Percentiles rank a stretch among this genome's conserved stretches.
These are phyloP conservation scores for Hemistola chrysoprasaria DNA, from an alignment of 2,888 invertebrate genomes.

Conservation along the genomic window DNA sequence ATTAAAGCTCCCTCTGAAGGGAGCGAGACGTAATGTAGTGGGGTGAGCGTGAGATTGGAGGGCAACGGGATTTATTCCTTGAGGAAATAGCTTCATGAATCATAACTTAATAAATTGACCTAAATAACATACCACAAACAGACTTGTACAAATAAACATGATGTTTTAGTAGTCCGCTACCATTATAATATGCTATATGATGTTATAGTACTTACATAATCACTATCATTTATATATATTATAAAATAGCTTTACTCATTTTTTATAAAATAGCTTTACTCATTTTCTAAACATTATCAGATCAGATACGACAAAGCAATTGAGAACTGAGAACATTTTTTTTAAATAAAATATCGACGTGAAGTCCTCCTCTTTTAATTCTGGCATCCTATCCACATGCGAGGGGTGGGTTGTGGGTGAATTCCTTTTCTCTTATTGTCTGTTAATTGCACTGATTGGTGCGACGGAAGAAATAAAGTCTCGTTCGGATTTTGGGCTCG, in stretches of 20 bases:
- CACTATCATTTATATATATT: too few species aligned
- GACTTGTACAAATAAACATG: neutral
- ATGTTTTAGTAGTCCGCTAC: too few species aligned
- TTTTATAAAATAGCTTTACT: too few species aligned
- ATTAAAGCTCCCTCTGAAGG: constrained; percentile 39
- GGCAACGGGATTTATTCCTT: constrained; percentile 18
- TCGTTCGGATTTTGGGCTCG: constrained; percentile 56
- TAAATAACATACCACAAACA: constrained; percentile 12
- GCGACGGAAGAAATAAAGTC: constrained; percentile 63
- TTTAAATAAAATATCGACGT: too few species aligned
- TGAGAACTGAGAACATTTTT: too few species aligned
- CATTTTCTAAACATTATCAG: too few species aligned
- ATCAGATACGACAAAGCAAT: too few species aligned
- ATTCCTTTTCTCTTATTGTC: constrained; percentile 56
- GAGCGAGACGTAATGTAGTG: constrained; percentile 12
- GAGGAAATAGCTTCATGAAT: constrained; percentile 19
- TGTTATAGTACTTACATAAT: too few species aligned
- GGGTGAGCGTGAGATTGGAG: constrained; percentile 18
- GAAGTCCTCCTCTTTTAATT: too few species aligned
- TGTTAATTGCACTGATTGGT: constrained; percentile 74
- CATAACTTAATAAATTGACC: constrained; percentile 20
- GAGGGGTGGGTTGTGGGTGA: constrained; percentile 33
- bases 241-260: too few species aligned
- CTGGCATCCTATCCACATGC: constrained; percentile 22
- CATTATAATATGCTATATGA: too few species aligned